Percentiles rank a stretch among this genome's conserved stretches.
Evolutionary conservation across 1,140 invertebrate species (phyloP).

Genomic region (Chironomus tepperi): DNA sequence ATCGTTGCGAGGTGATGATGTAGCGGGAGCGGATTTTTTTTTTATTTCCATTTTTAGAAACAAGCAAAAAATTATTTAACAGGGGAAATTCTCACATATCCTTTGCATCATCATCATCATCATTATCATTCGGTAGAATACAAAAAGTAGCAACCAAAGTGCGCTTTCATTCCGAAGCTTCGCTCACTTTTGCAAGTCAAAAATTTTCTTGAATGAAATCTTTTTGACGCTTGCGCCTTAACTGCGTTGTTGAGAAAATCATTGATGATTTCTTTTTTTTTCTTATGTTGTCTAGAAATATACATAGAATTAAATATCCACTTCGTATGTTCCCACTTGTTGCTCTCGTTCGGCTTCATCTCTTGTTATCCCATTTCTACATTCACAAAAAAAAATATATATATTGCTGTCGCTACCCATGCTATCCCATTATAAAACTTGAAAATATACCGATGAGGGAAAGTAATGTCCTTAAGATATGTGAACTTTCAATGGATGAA

Average conservation of each 20-base stretch:
- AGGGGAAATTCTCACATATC: not conserved
- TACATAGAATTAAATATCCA: not conserved
- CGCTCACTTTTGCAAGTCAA: not conserved
- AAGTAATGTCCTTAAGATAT: too few relatives aligned
- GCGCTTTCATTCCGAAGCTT: not conserved
- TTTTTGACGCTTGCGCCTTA: not conserved
- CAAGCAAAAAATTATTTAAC: not conserved
- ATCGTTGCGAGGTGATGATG: not conserved
- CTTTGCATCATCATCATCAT: too few relatives aligned
- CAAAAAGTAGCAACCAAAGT: not conserved
- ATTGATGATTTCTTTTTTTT: conserved; percentile 16
- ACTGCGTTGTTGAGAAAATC: not conserved
- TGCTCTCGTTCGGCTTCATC: not conserved
- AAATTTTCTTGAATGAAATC: conserved; percentile 2
- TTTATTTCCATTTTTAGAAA: conserved; percentile 14
- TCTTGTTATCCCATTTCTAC: not conserved
- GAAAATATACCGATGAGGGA: not conserved
- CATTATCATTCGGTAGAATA: too few relatives aligned
- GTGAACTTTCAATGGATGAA: too few relatives aligned
- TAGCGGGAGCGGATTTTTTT: not conserved
- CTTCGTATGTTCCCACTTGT: conserved; percentile 1
- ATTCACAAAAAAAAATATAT: too few relatives aligned
- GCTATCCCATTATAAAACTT: not conserved
- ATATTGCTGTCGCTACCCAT: not conserved
- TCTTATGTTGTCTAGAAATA: not conserved